Conservation (phyloP, 2,888 invertebrate genomes). For the Petrolisthes manimaculis region DNA sequence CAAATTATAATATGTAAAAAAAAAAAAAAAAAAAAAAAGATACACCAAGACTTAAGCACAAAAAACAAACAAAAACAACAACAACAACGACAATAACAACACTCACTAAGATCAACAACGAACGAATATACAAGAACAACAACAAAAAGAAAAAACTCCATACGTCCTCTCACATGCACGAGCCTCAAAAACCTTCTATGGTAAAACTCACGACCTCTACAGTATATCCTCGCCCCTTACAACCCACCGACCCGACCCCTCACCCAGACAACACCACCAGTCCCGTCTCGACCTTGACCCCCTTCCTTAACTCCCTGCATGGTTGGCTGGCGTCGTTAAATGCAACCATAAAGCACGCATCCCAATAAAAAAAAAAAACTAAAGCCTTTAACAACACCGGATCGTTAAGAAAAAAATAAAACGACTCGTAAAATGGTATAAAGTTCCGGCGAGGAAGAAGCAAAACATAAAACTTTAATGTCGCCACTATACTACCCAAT, state of each 20-base stretch:
- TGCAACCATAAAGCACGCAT: conserved; percentile 63
- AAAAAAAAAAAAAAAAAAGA: neutral
- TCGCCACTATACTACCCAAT: too few relatives aligned
- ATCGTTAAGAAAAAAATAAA: conserved; percentile 61
- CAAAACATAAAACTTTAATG: conserved; percentile 62
- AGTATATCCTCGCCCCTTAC: neutral
- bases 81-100: too few relatives aligned
- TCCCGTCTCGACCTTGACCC: conserved; percentile 54
- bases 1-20: too few relatives aligned
- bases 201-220: neutral
- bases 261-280: neutral
- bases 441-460: conserved; percentile 42
- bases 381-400: conserved; percentile 60
- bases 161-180: too few relatives aligned
- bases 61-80: neutral
- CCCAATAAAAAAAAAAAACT: conserved; percentile 62
- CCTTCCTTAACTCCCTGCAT: conserved; percentile 34
- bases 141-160: too few relatives aligned
- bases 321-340: conserved; percentile 35
- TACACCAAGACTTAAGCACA: neutral
- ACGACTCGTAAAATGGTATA: conserved; percentile 56
- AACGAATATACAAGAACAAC: too few relatives aligned
- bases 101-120: too few relatives aligned
- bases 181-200: too few relatives aligned
- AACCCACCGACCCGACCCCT: neutral